A percentile compares a stretch with the other conserved stretches of the same genome.
phyloP scores from a whole-genome alignment of 2,888 invertebrate species.

The Drosophila barbarae region DNA sequence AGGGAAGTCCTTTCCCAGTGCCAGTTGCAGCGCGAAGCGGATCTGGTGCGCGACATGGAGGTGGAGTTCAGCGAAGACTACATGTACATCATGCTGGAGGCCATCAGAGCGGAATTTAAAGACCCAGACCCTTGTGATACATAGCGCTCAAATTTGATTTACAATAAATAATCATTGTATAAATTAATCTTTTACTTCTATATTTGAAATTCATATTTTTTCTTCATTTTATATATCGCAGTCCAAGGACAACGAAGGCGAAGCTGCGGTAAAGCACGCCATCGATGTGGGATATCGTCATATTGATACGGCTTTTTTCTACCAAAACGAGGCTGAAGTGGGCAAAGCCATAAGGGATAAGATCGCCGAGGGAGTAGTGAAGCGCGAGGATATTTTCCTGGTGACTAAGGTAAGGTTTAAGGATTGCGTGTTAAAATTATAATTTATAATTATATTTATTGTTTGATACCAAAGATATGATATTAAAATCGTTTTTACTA shows the following conservation, averaged over 20 bases:
- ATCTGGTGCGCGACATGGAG: slow-evolving; percentile 50
- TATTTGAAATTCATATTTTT: not conserved
- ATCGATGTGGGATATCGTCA: slow-evolving; percentile 88
- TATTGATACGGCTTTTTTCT: slow-evolving; percentile 84
- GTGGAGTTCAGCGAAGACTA: slow-evolving; percentile 38
- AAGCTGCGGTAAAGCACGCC: slow-evolving; percentile 85
- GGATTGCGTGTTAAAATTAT: not conserved
- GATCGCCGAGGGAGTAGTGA: slow-evolving; percentile 83
- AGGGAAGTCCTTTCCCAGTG: slow-evolving; percentile 35
- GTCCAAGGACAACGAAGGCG: slow-evolving; percentile 85
- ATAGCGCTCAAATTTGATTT: not conserved
- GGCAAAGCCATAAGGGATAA: slow-evolving; percentile 84
- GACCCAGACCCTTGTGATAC: not conserved
- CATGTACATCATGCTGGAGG: slow-evolving; percentile 24
- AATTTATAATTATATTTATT: not conserved
- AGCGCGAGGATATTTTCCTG: slow-evolving; percentile 85
- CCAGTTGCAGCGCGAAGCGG: slow-evolving; percentile 43
- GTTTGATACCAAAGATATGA: not conserved
- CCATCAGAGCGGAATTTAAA: slow-evolving; percentile 37
- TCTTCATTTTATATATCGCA: slow-evolving; percentile 72
- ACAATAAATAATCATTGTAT: not conserved
- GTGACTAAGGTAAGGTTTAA: slow-evolving; percentile 80
- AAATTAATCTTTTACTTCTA: not conserved
- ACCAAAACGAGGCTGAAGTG: slow-evolving; percentile 86
- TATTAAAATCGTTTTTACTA: not conserved